Evolutionary conservation across 2,113 vertebrate species (phyloP).

Genomic region (Geothlypis trichas): DNA sequence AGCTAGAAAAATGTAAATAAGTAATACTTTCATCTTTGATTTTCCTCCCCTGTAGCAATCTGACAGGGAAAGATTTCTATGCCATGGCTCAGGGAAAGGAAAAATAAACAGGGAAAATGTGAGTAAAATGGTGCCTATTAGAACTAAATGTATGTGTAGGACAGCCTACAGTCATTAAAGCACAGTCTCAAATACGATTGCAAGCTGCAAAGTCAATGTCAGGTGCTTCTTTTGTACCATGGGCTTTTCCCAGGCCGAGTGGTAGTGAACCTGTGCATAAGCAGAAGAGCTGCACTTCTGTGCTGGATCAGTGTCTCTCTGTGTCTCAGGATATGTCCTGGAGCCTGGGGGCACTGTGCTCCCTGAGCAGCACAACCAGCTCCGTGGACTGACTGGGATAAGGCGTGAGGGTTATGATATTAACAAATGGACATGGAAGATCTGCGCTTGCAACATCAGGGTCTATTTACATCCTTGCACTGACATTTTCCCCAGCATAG

Average conservation of each 20-base stretch:
- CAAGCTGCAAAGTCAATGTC: background rate
- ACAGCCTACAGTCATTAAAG: background rate
- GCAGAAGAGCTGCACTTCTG: background rate
- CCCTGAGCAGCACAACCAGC: background rate
- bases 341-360: background rate
- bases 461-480: background rate
- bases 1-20: background rate
- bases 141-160: background rate
- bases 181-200: background rate
- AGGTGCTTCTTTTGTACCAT: background rate
- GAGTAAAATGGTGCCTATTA: background rate
- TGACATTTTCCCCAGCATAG: background rate
- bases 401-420: background rate
- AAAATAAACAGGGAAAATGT: background rate
- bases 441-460: background rate
- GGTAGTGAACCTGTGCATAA: background rate
- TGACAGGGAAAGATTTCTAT: background rate
- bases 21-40: background rate
- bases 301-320: background rate
- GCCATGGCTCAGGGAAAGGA: slow-evolving; percentile 22
- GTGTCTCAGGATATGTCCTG: background rate
- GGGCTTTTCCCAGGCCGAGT: background rate
- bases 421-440: background rate
- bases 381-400: background rate
- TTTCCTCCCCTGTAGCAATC: background rate